A percentile compares a stretch with the other conserved stretches of the same genome.
These are phyloP conservation scores for Poecilia picta DNA, from an alignment of 2,797 vertebrate species.

Conservation along the genomic window DNA sequence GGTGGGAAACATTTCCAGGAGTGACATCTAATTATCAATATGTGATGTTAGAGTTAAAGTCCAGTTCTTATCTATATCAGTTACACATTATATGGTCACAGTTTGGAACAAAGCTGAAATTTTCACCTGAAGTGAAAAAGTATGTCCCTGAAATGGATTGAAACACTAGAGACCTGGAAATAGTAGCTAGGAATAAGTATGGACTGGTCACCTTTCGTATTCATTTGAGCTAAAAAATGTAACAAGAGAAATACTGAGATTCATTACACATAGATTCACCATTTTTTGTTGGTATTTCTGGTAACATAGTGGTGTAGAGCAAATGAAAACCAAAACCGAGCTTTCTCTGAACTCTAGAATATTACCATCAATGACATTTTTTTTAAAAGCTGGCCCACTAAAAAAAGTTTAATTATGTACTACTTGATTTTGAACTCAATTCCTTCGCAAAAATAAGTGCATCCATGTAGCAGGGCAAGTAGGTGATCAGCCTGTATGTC, in stretches of 20 bases:
- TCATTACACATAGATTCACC: background rate
- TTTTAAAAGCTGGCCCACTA: background rate
- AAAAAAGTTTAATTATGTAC: background rate
- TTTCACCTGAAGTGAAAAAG: background rate
- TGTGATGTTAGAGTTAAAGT: conserved; percentile 43
- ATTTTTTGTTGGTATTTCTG: background rate
- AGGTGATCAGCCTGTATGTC: background rate
- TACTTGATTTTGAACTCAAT: background rate
- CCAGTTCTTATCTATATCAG: conserved; percentile 35
- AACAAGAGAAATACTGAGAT: background rate
- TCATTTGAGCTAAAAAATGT: background rate
- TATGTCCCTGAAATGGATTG: background rate
- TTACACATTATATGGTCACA: conserved; percentile 22
- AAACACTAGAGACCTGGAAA: background rate
- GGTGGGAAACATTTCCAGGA: background rate
- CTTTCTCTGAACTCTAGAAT: background rate
- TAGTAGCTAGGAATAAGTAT: no score
- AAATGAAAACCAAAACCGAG: background rate
- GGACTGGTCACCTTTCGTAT: background rate
- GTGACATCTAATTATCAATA: background rate
- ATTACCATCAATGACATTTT: background rate
- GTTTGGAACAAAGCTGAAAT: background rate
- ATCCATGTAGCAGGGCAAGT: background rate
- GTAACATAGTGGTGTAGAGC: background rate
- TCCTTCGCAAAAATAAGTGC: background rate